Percentiles rank a stretch among this genome's conserved stretches.
These are phyloP conservation scores for Amphiprion ocellaris DNA, from an alignment of 2,113 vertebrate species.

Conservation along the genomic window DNA sequence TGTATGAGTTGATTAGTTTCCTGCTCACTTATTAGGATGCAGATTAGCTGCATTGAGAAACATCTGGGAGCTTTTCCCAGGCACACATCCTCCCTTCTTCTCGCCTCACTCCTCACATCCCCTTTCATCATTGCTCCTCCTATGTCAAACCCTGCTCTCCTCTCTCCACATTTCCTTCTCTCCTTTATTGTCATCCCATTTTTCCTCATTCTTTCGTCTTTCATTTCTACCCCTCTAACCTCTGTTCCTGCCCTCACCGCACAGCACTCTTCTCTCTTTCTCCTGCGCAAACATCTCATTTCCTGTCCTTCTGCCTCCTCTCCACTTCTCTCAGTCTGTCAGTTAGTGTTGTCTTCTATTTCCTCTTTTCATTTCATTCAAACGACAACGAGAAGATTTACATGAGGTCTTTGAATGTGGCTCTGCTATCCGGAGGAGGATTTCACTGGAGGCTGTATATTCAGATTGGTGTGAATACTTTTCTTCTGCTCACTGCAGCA, in stretches of 20 bases:
- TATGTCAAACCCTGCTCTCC: slow-evolving; percentile 19
- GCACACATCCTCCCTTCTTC: slow-evolving; percentile 25
- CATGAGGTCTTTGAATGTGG: slow-evolving; percentile 50
- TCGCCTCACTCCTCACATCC: slow-evolving; percentile 38
- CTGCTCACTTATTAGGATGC: slow-evolving; percentile 83
- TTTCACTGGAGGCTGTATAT: slow-evolving; percentile 61
- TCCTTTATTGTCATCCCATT: slow-evolving; percentile 4
- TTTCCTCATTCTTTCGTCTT: neutral
- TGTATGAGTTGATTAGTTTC: slow-evolving; percentile 83
- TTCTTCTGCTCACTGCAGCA: slow-evolving; percentile 17
- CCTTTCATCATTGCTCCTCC: slow-evolving; percentile 37
- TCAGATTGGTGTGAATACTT: slow-evolving; percentile 45
- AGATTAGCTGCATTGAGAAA: slow-evolving; percentile 84
- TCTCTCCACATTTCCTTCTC: slow-evolving; percentile 1
- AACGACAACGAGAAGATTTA: slow-evolving; percentile 57
- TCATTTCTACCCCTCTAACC: slow-evolving; percentile 39
- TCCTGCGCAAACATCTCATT: slow-evolving; percentile 27
- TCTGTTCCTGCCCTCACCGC: slow-evolving; percentile 28
- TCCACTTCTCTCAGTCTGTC: slow-evolving; percentile 37
- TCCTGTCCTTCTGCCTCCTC: slow-evolving; percentile 38
- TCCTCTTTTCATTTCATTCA: slow-evolving; percentile 44
- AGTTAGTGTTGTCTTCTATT: slow-evolving; percentile 50
- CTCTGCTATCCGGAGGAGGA: slow-evolving; percentile 47
- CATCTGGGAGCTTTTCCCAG: slow-evolving; percentile 82
- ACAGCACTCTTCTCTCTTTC: slow-evolving; percentile 24